Conservation (phyloP, 2,113 vertebrate genomes). For the Malurus cyaneus region DNA sequence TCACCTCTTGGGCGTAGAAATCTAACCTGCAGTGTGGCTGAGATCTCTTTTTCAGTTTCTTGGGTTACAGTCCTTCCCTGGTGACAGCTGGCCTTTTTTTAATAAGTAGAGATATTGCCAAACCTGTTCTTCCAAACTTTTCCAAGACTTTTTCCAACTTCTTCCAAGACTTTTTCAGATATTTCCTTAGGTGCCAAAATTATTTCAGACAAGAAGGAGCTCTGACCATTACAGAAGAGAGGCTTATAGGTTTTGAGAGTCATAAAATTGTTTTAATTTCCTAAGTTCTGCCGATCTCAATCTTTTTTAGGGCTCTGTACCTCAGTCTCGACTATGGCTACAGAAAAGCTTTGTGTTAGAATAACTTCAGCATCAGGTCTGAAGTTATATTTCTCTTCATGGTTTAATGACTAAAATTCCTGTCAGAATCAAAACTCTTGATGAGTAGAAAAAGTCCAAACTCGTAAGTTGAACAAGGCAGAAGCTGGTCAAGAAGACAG, state of each 20-base stretch:
- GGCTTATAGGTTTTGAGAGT: neutral
- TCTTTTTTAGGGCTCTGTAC: neutral
- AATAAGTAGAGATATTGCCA: neutral
- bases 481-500: neutral
- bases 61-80: neutral
- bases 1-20: neutral
- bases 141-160: neutral
- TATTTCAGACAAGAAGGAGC: neutral
- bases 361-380: neutral
- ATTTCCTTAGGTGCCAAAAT: neutral
- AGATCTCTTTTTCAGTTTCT: neutral
- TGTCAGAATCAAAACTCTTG: neutral
- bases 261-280: neutral
- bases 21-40: neutral
- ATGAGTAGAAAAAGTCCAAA: neutral
- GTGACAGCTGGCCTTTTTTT: neutral
- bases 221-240: neutral
- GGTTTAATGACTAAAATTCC: neutral
- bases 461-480: neutral
- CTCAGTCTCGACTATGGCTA: neutral
- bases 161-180: neutral
- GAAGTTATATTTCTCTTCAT: neutral
- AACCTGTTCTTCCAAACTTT: neutral
- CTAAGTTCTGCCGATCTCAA: neutral
- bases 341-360: neutral